phyloP scores from a whole-genome alignment of 2,113 vertebrate genomes.

The Eurypyga helias region DNA sequence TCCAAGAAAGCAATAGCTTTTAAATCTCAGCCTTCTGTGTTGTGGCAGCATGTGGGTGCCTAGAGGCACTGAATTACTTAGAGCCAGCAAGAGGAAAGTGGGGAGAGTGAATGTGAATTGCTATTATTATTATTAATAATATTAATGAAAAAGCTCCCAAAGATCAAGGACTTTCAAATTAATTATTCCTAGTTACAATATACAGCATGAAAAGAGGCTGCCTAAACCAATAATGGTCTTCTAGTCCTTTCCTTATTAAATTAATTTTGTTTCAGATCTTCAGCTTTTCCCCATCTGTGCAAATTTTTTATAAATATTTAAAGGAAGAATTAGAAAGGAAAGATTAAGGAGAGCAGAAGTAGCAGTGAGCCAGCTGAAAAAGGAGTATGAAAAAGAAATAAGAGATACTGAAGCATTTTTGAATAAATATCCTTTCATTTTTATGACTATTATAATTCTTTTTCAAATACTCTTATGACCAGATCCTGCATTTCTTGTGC shows the following conservation, averaged over 20 bases:
- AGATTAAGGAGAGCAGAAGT: neutral
- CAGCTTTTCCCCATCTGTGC: neutral
- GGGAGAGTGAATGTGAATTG: neutral
- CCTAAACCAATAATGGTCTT: slow-evolving; percentile 44
- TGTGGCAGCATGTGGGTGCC: neutral
- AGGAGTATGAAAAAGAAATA: neutral
- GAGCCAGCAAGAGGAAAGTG: neutral
- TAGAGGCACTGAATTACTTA: neutral
- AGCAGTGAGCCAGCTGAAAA: slow-evolving; percentile 14
- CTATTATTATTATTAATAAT: slow-evolving; percentile 46
- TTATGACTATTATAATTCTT: slow-evolving; percentile 5
- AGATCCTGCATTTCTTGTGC: slow-evolving; percentile 14
- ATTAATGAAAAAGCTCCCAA: slow-evolving; percentile 32
- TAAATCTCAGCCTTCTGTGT: neutral
- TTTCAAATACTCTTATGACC: slow-evolving; percentile 4
- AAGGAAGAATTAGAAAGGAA: slow-evolving; percentile 49
- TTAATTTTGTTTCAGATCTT: slow-evolving; percentile 57
- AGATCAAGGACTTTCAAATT: slow-evolving; percentile 55
- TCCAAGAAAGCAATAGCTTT: neutral
- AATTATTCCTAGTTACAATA: slow-evolving; percentile 61
- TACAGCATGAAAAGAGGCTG: slow-evolving; percentile 37
- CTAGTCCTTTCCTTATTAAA: slow-evolving; percentile 38
- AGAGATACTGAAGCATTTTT: slow-evolving; percentile 14
- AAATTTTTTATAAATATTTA: slow-evolving; percentile 37
- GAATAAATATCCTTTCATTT: slow-evolving; percentile 46